Evolutionary conservation across 2,113 vertebrate genomes (phyloP).

Genomic region (Lynx canadensis): DNA sequence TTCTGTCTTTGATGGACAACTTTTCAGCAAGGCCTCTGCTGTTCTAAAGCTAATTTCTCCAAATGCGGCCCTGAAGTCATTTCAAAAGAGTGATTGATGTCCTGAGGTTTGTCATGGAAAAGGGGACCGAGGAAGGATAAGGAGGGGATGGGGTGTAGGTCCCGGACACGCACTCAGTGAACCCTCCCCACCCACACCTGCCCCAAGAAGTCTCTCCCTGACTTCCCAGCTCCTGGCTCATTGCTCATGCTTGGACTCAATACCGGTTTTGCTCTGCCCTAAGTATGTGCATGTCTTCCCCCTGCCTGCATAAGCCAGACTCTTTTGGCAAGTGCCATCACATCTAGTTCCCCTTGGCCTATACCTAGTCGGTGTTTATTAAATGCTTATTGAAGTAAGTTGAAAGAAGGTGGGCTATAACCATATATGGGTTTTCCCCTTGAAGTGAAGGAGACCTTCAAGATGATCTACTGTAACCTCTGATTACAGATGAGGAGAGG

Average conservation of each 20-base stretch:
- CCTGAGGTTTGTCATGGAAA: constrained; percentile 57
- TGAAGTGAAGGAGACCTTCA: background rate
- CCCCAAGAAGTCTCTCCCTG: background rate
- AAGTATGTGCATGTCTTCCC: background rate
- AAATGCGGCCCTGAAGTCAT: constrained; percentile 80
- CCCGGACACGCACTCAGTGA: background rate
- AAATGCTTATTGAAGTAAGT: background rate
- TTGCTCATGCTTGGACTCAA: background rate
- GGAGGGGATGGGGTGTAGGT: accelerated
- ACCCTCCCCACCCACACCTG: background rate
- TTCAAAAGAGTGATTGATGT: constrained; percentile 83
- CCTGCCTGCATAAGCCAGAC: background rate
- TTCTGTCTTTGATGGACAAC: constrained; percentile 91
- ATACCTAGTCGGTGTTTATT: background rate
- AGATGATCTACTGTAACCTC: background rate
- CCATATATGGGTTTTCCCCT: background rate
- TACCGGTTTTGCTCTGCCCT: background rate
- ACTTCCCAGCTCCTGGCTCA: background rate
- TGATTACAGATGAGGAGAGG: background rate
- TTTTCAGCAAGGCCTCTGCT: constrained; percentile 88
- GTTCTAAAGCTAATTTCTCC: constrained; percentile 80
- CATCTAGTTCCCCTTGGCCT: background rate
- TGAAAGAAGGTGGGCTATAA: background rate
- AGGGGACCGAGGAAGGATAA: background rate
- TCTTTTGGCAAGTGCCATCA: background rate